Percentiles rank a stretch among this genome's conserved stretches.
phyloP scores from a whole-genome alignment of 2,113 vertebrate species.

The Thalassarche chlororhynchos region DNA sequence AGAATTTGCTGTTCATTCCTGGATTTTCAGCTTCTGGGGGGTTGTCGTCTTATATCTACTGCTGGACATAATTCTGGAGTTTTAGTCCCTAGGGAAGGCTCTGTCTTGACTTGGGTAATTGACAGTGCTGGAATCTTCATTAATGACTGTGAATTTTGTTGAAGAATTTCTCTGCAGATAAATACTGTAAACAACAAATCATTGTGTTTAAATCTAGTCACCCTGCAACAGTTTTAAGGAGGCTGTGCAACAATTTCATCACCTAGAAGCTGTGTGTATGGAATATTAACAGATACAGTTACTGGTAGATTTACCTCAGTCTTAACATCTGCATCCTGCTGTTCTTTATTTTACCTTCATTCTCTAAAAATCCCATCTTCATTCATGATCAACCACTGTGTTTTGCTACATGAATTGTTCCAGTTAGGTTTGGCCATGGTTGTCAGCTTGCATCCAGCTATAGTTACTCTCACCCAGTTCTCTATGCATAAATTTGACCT shows the following conservation, averaged over 20 bases:
- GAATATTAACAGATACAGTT: neutral
- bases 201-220: neutral
- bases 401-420: neutral
- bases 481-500: conserved; percentile 21
- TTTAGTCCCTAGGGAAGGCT: neutral
- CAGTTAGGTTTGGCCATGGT: neutral
- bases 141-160: neutral
- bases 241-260: neutral
- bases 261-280: neutral
- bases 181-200: neutral
- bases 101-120: neutral
- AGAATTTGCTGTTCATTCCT: neutral
- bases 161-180: neutral
- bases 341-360: neutral
- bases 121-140: neutral
- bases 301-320: neutral
- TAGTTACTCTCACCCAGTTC: conserved; percentile 22
- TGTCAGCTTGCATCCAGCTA: neutral
- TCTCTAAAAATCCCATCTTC: neutral
- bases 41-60: neutral
- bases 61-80: neutral
- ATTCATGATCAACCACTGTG: neutral
- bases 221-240: neutral
- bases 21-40: neutral
- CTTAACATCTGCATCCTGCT: neutral